phyloP scores from a whole-genome alignment of 2,113 vertebrate genomes.

The Nanger granti region DNA sequence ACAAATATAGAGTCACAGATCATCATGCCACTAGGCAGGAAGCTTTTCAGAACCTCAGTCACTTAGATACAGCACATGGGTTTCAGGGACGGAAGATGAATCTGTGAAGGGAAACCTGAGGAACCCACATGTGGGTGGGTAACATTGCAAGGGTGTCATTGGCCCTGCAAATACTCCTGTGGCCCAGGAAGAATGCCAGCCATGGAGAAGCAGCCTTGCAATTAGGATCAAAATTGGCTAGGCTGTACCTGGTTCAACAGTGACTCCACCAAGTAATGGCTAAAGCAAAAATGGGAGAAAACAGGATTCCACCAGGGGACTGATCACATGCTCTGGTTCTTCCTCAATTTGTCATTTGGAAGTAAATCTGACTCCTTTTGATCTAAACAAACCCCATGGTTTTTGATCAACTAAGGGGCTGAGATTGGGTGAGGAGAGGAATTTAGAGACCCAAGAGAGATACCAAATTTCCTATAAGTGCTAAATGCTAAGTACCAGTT shows the following conservation, averaged over 20 bases:
- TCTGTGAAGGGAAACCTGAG: neutral
- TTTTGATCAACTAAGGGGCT: neutral
- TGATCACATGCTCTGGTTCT: neutral
- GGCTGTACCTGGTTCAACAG: neutral
- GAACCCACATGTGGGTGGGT: neutral
- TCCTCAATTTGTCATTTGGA: neutral
- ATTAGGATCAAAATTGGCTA: neutral
- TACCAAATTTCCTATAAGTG: neutral
- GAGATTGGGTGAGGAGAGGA: neutral
- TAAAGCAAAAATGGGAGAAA: neutral
- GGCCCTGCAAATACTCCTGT: neutral
- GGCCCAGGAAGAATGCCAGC: neutral
- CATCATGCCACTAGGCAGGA: neutral
- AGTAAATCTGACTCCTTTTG: neutral
- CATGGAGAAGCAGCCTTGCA: neutral
- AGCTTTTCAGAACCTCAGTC: neutral
- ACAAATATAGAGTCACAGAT: neutral
- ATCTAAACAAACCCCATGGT: neutral
- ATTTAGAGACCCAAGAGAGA: neutral
- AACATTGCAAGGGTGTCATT: neutral
- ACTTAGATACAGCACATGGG: neutral
- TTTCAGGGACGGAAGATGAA: neutral
- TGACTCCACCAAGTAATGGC: neutral
- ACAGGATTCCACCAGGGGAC: neutral
- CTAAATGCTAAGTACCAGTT: neutral